phyloP scores from a whole-genome alignment of 2,797 vertebrate species.

The Limosa lapponica region DNA sequence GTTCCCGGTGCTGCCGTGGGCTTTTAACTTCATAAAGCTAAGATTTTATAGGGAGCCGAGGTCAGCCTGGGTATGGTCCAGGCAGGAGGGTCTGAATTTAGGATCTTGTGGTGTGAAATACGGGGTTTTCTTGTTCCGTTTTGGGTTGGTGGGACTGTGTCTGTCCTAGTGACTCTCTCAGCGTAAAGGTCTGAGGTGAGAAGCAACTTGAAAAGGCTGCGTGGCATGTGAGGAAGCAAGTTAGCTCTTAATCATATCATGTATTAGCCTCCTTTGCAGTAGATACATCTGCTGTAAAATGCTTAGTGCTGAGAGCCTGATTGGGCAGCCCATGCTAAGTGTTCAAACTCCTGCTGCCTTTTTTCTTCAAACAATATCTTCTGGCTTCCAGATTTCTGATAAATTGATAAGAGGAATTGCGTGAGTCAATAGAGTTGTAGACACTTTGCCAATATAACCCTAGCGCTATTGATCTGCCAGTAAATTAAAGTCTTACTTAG shows the following conservation, averaged over 20 bases:
- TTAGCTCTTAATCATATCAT: slow-evolving; percentile 43
- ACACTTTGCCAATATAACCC: slow-evolving; percentile 99
- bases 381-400: slow-evolving; percentile 97
- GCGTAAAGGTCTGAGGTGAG: slow-evolving; percentile 16
- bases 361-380: slow-evolving; percentile 90
- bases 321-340: slow-evolving; percentile 54
- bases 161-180: not conserved
- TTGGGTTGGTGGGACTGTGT: not conserved
- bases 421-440: slow-evolving; percentile 99
- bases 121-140: fast-evolving
- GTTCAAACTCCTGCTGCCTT: slow-evolving; percentile 69
- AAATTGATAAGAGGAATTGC: slow-evolving; percentile 99
- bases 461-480: slow-evolving; percentile 97
- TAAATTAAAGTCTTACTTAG: slow-evolving; percentile 99
- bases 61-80: not conserved
- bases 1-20: not conserved
- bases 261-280: slow-evolving; percentile 3
- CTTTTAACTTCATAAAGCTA: not conserved
- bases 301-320: slow-evolving; percentile 39
- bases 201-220: not conserved
- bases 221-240: not conserved
- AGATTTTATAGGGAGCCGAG: not conserved
- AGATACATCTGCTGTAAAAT: slow-evolving; percentile 47
- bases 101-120: not conserved
- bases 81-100: not conserved